Conservation (phyloP, 2,113 vertebrate genomes). For the Pipra filicauda region DNA sequence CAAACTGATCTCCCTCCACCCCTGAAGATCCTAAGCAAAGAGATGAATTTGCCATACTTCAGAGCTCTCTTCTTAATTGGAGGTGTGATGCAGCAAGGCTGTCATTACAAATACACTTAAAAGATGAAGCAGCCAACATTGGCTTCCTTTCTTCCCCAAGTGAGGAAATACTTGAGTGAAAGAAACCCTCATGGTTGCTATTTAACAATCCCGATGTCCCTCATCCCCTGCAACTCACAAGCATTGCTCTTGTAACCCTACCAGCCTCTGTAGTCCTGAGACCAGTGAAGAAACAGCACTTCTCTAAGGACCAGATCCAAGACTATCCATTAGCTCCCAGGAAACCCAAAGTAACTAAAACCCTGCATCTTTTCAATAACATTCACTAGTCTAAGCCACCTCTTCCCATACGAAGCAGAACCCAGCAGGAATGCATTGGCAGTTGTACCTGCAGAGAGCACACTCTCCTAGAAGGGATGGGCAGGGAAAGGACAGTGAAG, state of each 20-base stretch:
- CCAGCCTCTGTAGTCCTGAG: neutral
- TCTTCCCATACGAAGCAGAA: neutral
- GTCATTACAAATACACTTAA: neutral
- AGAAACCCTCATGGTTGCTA: neutral
- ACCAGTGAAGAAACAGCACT: neutral
- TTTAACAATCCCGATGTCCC: neutral
- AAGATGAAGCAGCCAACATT: neutral
- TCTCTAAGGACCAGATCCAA: neutral
- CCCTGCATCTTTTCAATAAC: neutral
- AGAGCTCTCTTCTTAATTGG: neutral
- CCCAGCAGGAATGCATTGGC: accelerated
- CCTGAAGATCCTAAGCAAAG: neutral
- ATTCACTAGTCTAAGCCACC: accelerated
- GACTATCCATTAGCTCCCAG: neutral
- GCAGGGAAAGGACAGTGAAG: conserved; percentile 84
- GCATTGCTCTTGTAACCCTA: neutral
- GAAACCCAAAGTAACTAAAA: neutral
- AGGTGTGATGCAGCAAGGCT: neutral
- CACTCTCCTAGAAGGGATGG: conserved; percentile 69
- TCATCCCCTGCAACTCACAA: neutral
- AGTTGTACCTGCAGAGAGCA: conserved; percentile 82
- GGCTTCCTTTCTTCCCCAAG: neutral
- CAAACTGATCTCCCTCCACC: neutral
- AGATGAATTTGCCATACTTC: neutral
- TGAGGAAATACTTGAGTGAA: neutral